Conservation (phyloP, 92 coral and sea anemone genomes). For the Scolanthus callimorphus region DNA sequence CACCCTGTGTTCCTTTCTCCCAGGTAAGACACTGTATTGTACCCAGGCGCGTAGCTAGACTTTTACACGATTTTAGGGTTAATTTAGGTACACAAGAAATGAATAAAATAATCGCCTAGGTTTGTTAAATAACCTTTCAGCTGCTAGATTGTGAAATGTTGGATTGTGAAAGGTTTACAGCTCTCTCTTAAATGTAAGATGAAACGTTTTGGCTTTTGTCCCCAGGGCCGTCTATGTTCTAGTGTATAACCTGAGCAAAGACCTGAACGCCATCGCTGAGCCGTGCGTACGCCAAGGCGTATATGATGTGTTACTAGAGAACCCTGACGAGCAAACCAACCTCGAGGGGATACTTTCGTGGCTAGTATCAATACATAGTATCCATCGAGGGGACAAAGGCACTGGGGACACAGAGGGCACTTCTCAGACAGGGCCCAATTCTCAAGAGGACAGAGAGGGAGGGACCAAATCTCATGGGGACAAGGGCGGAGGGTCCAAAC, state of each 20-base stretch:
- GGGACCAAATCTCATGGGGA: background rate
- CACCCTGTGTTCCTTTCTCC: constrained; percentile 83
- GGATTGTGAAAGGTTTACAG: too few species aligned
- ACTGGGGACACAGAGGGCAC: background rate
- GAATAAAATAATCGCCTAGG: too few species aligned
- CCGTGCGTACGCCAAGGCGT: constrained; percentile 85
- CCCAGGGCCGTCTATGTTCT: constrained; percentile 76
- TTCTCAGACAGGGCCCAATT: background rate
- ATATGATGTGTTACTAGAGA: constrained; percentile 53
- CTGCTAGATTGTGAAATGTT: too few species aligned
- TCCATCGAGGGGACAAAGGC: constrained; percentile 22
- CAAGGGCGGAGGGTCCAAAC: background rate
- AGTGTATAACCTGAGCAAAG: constrained; percentile 75
- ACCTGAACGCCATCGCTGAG: constrained; percentile 55
- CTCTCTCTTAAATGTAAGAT: too few species aligned
- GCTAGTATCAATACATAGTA: constrained; percentile 72
- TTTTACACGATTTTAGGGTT: too few species aligned
- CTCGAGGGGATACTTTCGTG: constrained; percentile 75
- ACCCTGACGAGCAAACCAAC: constrained; percentile 68
- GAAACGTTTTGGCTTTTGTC: too few species aligned
- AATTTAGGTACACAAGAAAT: too few species aligned
- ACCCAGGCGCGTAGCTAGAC: too few species aligned
- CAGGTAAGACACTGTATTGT: too few species aligned
- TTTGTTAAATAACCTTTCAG: too few species aligned
- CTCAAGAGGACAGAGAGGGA: constrained; percentile 8